Base-by-base conservation (phyloP, 2,888 invertebrate species). In the Ormyrus pomaceus region DNA sequence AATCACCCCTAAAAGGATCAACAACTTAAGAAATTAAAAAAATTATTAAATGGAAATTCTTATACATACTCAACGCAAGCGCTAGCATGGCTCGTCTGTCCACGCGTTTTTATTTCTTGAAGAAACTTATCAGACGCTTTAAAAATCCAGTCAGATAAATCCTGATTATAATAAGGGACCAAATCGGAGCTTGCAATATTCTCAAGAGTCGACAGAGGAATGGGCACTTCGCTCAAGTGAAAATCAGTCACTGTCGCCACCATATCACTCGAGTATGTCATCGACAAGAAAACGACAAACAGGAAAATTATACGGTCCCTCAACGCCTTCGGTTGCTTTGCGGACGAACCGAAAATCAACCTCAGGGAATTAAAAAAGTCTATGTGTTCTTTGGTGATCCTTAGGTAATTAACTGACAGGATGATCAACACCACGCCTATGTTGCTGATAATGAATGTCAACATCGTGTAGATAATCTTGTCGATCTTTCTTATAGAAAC, bases 251-350 rank as follows among this genome's bases (percentile, higher is more conserved):
- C 10, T 0, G 46, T 64, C 0, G 80, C 66, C n/a, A 59, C 76
- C 3, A 72, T 80, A 9, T 71, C 34, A 6, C 34, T 46, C 5
- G 48, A 68, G 46, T 56, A 80, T 2, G 71, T 76, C 55, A 80
- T 68, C 5, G 80, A 76, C 0, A 76, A n/a, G 3, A 80, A 48
- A 0, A 72, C 55, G 0, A 80, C 58, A 8, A 11, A 68, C 6
- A 80, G 3, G 11, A 68, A 72, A 13, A 80, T 68, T 8, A 80
- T 70, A 19, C 76, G 66, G 10, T 76, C 80, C 0, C 59, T 19
- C 3, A 13, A 56, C 6, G 11, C 34, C 1, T 62, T 8, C 6
- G 80, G 80, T 6, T 50, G 56, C 6, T 51, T 76, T 0, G 11
- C 61, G 6, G 76, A 2, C n/a, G 19, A n/a, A 7, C 72, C 62